Conservation (phyloP, 2,888 invertebrate species). For the Epinotia ramella region DNA sequence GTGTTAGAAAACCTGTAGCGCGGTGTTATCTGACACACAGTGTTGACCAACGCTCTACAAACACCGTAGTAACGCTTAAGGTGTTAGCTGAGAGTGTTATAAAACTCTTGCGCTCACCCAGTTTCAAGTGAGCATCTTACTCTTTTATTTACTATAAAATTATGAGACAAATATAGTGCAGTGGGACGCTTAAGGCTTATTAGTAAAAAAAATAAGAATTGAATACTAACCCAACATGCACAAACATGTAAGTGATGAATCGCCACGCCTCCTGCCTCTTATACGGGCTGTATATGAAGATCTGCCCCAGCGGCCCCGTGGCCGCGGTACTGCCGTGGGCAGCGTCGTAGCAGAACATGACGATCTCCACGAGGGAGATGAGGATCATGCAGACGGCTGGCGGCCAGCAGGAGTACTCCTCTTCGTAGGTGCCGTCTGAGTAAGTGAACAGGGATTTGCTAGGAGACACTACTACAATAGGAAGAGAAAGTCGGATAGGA, state of each 20-base stretch:
- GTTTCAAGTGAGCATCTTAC: no score
- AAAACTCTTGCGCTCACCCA: no score
- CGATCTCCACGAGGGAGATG: slow-evolving; percentile 94
- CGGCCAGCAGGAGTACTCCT: slow-evolving; percentile 96
- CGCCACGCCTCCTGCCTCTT: slow-evolving; percentile 96
- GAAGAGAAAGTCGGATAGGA: slow-evolving; percentile 46
- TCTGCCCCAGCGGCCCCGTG: slow-evolving; percentile 91
- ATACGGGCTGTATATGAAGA: slow-evolving; percentile 95
- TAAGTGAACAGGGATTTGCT: slow-evolving; percentile 76
- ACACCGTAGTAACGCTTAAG: no score
- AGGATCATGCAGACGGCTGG: slow-evolving; percentile 96
- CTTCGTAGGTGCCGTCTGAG: slow-evolving; percentile 92
- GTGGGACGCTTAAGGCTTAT: neutral
- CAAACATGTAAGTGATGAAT: slow-evolving; percentile 97
- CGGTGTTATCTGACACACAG: no score
- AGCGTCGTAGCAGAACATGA: slow-evolving; percentile 87
- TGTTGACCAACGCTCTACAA: no score
- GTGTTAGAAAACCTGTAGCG: no score
- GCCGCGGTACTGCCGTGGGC: slow-evolving; percentile 76
- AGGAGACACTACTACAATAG: slow-evolving; percentile 65
- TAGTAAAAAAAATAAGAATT: neutral
- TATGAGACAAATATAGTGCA: no score
- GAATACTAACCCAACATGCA: slow-evolving; percentile 93
- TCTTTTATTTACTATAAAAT: no score
- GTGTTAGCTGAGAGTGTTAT: no score